Evolutionary conservation across 2,888 invertebrate species (phyloP), one percentile per base, ranked within the genome.

Genomic region (Hyppa rectilinea): DNA sequence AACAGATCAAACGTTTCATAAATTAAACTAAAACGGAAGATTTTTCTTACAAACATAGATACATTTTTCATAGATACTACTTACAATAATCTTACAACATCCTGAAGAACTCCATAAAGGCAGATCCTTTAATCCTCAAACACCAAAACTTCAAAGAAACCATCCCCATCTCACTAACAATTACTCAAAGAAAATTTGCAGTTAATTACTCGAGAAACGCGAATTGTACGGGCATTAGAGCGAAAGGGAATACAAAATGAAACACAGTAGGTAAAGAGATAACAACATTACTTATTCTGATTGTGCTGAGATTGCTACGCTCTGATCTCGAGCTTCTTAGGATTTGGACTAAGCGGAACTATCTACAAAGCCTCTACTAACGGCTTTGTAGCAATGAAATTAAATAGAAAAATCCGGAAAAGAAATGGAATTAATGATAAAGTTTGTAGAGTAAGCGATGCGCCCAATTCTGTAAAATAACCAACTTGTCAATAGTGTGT

Each of bases 221-320:
- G 23, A 78, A 59, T 47, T 47, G 45, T 71, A 62, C 56, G 73
- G 45, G 56, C 31, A 66, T 50, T 66, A 68, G 50, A 36, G 29
- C 10, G 49, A 83, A 83, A 83, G 60, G 20, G 83, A 83, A 83
- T 85, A 45, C 20, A 12, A 62, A 73, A 82, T 77, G 71, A 58
- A 76, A 70, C 69, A 50, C 53, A 62, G 78, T 45, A 53, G 47
- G 49, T 69, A 70, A 63, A 77, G 60, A 79, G 73, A 52, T 72
- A 72, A 36, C 78, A 56, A 61, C 52, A 85, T 87, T 81, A 84
- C 69, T 66, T 60, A 87, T 87, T 87, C 88, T 70, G 80, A 86
- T 83, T 87, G 85, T 80, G 50, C 53, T 59, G 34, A 59, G 53
- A 61, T 59, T 73, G 50, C 55, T 20, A 23, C 14, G 45, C 10